These are phyloP conservation scores for Seriola dumerili DNA, from an alignment of 2,113 vertebrate genomes.

Conservation along the genomic window DNA sequence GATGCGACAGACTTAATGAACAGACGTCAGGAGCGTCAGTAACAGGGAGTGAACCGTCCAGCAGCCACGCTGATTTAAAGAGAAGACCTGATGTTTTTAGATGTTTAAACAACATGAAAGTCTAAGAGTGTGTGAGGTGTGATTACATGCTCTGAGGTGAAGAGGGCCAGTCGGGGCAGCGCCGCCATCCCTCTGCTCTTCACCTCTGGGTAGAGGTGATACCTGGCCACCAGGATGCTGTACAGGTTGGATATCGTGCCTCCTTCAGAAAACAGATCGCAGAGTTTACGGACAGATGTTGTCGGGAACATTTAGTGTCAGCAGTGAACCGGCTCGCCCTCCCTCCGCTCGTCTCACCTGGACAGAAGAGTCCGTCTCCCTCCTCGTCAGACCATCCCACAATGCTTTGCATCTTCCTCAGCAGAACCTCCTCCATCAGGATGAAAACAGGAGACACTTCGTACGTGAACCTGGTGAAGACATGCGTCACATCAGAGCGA, in stretches of 20 bases:
- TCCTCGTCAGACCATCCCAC: constrained; percentile 78
- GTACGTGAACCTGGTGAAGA: constrained; percentile 78
- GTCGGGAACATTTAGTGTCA: no score
- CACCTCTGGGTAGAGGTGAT: constrained; percentile 81
- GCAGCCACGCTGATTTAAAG: no score
- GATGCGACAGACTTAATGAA: no score
- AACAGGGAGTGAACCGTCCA: no score
- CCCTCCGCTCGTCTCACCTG: constrained; percentile 59
- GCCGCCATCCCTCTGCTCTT: constrained; percentile 80
- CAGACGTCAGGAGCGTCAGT: no score
- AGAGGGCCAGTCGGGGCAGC: constrained; percentile 77
- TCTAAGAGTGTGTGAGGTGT: neutral
- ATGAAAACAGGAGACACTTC: constrained; percentile 84
- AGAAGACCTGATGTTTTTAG: no score
- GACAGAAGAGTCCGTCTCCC: constrained; percentile 83
- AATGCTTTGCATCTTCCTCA: constrained; percentile 84
- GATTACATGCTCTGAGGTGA: constrained; percentile 84
- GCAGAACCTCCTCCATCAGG: constrained; percentile 81
- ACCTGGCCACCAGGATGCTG: constrained; percentile 79
- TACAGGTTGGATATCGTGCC: constrained; percentile 85
- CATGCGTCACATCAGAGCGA: neutral
- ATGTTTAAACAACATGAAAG: neutral
- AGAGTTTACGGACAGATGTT: no score
- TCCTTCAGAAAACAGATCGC: constrained; percentile 58
- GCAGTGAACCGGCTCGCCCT: neutral